Base-by-base conservation (phyloP, 2,797 vertebrate species). In the Cirrhinus mrigala region DNA sequence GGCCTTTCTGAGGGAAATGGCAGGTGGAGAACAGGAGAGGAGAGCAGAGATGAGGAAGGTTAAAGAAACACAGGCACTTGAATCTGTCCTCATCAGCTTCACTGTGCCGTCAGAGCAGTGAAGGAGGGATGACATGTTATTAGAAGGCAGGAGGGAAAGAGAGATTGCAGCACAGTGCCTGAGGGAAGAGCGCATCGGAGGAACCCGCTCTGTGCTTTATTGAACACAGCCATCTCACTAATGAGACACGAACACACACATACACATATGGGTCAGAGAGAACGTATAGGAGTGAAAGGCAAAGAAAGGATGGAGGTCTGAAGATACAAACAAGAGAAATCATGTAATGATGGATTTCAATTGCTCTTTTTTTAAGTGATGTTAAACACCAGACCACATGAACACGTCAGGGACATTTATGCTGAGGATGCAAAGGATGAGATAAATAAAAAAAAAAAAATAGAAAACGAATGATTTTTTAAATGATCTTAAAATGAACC, bases 61-160 rank as follows among this genome's bases (percentile, higher is more conserved):
- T 88, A 81, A 37, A 79, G 77, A 86, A 85, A 82, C 37, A 46
- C 56, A 81, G 70, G 79, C 73, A 56, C 37, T 71, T 40, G 12
- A 69, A 80, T 85, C 64, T 73, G 82, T 85, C 80, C 33, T 84
- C 79, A 82, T 87, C 81, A 86, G 58, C 29, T 52, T 83, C 52
- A 79, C 33, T 60, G 64, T 88, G 78, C 66, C 50, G 80, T 80
- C 83, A 76, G 73, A 12, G 48, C 50, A 56, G 84, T 85, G 86
- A 90, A 82, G 77, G 79, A 69, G 69, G 82, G 62, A 82, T 87
- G 86, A 86, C 87, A 85, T 79, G 75, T 84, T 87, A 86, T 83
- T 87, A 89, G 86, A 85, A 76, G 79, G 81, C 60, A 81, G 22
- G 56, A 70, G 73, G 68, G 74, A 78, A 74, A 40, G 44, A 18